phyloP scores from a whole-genome alignment of 2,797 vertebrate genomes.

The Sylvilagus floridanus region DNA sequence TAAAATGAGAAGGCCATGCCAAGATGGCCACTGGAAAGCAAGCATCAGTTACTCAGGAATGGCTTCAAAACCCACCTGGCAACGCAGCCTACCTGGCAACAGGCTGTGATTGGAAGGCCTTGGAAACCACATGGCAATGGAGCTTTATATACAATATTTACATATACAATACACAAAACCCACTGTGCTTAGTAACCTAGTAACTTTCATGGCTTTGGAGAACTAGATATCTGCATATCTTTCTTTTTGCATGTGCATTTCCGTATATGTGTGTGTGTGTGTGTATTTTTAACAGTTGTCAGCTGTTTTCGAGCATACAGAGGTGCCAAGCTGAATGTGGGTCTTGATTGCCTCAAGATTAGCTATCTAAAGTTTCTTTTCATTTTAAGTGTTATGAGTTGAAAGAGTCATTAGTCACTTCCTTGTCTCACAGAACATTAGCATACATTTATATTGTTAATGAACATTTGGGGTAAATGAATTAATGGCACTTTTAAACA shows the following conservation, averaged over 20 bases:
- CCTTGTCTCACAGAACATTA: conserved; percentile 94
- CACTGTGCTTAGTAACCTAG: conserved; percentile 88
- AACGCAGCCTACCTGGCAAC: no score
- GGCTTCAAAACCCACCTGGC: no score
- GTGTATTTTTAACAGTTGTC: conserved; percentile 94
- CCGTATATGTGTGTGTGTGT: conserved; percentile 89
- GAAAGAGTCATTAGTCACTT: conserved; percentile 94
- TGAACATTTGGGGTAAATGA: conserved; percentile 95
- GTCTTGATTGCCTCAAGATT: conserved; percentile 95
- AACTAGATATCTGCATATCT: conserved; percentile 90
- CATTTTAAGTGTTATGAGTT: conserved; percentile 92
- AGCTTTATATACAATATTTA: conserved; percentile 91
- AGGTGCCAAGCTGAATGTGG: conserved; percentile 93
- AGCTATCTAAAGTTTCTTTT: conserved; percentile 95
- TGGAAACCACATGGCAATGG: no score
- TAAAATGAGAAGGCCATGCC: no score
- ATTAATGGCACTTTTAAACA: conserved; percentile 94
- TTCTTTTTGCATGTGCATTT: conserved; percentile 87
- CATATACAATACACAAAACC: conserved; percentile 87
- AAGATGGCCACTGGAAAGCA: no score
- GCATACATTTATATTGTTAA: conserved; percentile 99
- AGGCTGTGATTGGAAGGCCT: no score
- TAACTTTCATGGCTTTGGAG: conserved; percentile 85
- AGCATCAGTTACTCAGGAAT: no score
- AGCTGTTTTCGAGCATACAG: conserved; percentile 93